These are phyloP conservation scores for Ptyas mucosa DNA, from an alignment of 2,113 vertebrate species.

Conservation along the genomic window DNA sequence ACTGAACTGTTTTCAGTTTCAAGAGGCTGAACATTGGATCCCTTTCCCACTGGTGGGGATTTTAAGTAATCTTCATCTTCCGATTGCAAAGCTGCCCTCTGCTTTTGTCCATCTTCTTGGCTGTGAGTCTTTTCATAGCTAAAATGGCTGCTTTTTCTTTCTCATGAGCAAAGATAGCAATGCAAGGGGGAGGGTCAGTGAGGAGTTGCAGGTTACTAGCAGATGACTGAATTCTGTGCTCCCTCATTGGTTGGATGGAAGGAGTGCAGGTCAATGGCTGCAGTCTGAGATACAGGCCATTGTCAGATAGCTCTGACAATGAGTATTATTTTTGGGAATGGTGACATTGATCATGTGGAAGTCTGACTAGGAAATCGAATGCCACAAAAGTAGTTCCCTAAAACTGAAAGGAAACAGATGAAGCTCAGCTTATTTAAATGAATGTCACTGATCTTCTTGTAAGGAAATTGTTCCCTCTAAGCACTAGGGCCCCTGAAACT, in stretches of 20 bases:
- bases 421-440: neutral
- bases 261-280: neutral
- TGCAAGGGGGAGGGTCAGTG: neutral
- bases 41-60: neutral
- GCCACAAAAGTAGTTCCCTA: neutral
- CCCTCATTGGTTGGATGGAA: neutral
- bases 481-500: neutral
- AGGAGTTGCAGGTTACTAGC: neutral
- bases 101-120: neutral
- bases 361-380: neutral
- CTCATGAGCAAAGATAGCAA: neutral
- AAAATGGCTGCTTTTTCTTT: neutral
- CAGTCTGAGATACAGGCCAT: neutral
- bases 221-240: neutral
- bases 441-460: neutral
- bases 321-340: neutral
- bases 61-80: neutral
- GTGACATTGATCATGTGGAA: neutral
- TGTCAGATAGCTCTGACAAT: neutral
- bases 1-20: neutral
- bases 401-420: neutral
- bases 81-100: neutral
- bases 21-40: neutral
- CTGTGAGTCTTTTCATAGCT: neutral
- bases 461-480: neutral